Evolutionary conservation across 2,888 invertebrate species (phyloP).

Genomic region (Cremastinae sp.): DNA sequence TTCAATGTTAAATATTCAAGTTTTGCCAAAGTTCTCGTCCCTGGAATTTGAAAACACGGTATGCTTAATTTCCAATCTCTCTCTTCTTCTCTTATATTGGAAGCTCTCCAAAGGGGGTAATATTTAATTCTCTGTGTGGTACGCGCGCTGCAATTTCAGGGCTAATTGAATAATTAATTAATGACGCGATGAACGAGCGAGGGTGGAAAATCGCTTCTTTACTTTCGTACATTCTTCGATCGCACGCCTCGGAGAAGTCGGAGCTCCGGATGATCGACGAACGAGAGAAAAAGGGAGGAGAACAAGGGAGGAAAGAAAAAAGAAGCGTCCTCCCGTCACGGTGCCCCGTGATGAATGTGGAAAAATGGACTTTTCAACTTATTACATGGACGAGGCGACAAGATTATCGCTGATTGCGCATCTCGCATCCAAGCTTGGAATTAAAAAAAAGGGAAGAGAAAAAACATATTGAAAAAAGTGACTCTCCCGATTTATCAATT

Average conservation of each 20-base stretch:
- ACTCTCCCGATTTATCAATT: slow-evolving; percentile 75
- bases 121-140: slow-evolving; percentile 51
- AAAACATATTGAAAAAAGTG: slow-evolving; percentile 25
- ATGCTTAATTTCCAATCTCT: not conserved
- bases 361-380: slow-evolving; percentile 63
- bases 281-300: not conserved
- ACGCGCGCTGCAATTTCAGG: slow-evolving; percentile 35
- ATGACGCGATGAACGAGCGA: slow-evolving; percentile 31
- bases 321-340: slow-evolving; percentile 39
- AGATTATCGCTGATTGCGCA: slow-evolving; percentile 64
- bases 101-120: slow-evolving; percentile 30
- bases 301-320: too few relatives aligned
- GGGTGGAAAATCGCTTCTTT: slow-evolving; percentile 30
- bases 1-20: slow-evolving; percentile 29
- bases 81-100: not conserved
- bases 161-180: slow-evolving; percentile 61
- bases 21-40: slow-evolving; percentile 2
- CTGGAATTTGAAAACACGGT: not conserved
- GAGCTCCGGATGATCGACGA: slow-evolving; percentile 12
- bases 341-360: slow-evolving; percentile 60
- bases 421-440: slow-evolving; percentile 26
- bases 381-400: slow-evolving; percentile 55
- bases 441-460: slow-evolving; percentile 13
- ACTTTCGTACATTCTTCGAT: not conserved
- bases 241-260: not conserved